phyloP scores from a whole-genome alignment of 2,888 invertebrate genomes.

The Acronicta leporina region DNA sequence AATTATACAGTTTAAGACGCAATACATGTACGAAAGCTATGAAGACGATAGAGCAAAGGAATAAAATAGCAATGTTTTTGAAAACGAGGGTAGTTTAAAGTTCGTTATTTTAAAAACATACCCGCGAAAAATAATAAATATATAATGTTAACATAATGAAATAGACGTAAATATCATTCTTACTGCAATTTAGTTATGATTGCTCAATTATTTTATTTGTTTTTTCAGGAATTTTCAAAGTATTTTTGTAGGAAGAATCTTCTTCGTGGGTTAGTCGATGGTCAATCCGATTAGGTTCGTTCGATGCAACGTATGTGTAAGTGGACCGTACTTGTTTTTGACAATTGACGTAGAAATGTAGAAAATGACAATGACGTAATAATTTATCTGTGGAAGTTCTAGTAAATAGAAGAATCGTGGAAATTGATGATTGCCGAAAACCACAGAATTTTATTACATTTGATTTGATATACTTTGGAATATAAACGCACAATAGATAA shows the following conservation, averaged over 20 bases:
- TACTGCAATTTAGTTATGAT: too few relatives aligned
- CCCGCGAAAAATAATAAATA: too few relatives aligned
- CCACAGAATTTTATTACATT: slow-evolving; percentile 40
- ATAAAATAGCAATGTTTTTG: neutral
- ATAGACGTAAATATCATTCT: too few relatives aligned
- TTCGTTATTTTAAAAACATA: too few relatives aligned
- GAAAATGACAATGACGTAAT: slow-evolving; percentile 5
- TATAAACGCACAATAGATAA: slow-evolving; percentile 36
- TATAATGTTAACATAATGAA: too few relatives aligned
- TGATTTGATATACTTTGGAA: slow-evolving; percentile 27
- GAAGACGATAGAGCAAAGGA: neutral
- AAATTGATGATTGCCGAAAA: slow-evolving; percentile 52
- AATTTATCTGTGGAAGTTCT: slow-evolving; percentile 46
- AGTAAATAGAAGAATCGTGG: slow-evolving; percentile 54
- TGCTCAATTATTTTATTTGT: too few relatives aligned
- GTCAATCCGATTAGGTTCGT: too few relatives aligned
- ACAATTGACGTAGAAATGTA: slow-evolving; percentile 11
- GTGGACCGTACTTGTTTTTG: slow-evolving; percentile 1
- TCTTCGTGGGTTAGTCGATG: too few relatives aligned
- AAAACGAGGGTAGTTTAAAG: slow-evolving; percentile 11
- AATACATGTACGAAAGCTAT: neutral
- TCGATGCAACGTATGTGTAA: too few relatives aligned
- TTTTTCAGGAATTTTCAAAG: neutral
- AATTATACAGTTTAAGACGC: neutral
- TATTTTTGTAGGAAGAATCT: neutral